Conservation (phyloP, 2,797 vertebrate species). For the Cynodonichthys magdalenae region DNA sequence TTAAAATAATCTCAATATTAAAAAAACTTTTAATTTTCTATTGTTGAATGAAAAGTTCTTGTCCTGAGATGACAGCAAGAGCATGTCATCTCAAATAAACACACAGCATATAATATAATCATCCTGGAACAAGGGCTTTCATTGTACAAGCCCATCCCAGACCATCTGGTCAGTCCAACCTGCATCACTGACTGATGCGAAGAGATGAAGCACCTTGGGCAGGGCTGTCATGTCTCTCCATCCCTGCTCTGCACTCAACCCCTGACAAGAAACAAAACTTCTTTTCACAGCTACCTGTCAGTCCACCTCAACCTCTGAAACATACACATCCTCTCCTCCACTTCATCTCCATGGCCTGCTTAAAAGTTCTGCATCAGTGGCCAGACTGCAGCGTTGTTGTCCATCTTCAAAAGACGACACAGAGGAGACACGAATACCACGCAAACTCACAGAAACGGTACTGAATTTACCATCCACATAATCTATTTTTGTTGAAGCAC, state of each 20-base stretch:
- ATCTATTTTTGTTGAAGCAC: slow-evolving; percentile 19
- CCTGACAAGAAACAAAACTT: slow-evolving; percentile 59
- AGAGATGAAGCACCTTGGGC: slow-evolving; percentile 49
- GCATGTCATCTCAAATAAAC: slow-evolving; percentile 41
- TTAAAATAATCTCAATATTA: too few relatives aligned
- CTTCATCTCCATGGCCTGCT: slow-evolving; percentile 44
- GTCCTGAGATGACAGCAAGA: slow-evolving; percentile 44
- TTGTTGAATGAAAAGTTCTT: slow-evolving; percentile 38
- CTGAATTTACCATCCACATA: slow-evolving; percentile 22
- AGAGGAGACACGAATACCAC: slow-evolving; percentile 20
- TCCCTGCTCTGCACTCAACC: slow-evolving; percentile 55
- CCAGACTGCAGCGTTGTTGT: slow-evolving; percentile 47
- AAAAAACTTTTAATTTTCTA: too few relatives aligned
- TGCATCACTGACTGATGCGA: slow-evolving; percentile 47
- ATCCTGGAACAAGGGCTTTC: slow-evolving; percentile 44
- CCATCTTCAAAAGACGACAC: slow-evolving; percentile 48
- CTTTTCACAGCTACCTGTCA: slow-evolving; percentile 65
- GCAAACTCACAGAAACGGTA: slow-evolving; percentile 26
- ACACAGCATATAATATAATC: slow-evolving; percentile 54
- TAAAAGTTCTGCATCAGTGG: slow-evolving; percentile 65
- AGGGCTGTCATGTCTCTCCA: slow-evolving; percentile 41
- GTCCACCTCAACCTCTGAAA: slow-evolving; percentile 51
- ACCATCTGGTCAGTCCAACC: slow-evolving; percentile 64
- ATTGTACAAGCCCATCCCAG: slow-evolving; percentile 48
- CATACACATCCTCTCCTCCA: slow-evolving; percentile 27